Conservation (phyloP, 2,797 vertebrate species). For the Ciconia nigra region DNA sequence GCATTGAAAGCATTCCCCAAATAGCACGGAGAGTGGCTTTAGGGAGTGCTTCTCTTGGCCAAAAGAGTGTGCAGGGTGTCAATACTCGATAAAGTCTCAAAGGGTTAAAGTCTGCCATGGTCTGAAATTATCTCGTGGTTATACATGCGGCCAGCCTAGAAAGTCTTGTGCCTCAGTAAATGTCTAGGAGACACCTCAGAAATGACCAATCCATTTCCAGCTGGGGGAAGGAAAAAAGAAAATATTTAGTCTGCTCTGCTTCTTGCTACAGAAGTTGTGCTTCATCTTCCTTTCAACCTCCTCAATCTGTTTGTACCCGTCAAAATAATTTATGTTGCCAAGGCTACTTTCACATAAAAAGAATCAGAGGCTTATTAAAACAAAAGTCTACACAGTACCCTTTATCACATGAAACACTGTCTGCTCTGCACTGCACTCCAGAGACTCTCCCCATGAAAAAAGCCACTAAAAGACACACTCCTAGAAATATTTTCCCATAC, state of each 20-base stretch:
- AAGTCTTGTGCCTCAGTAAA: not conserved
- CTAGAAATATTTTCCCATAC: not conserved
- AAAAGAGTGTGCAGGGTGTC: not conserved
- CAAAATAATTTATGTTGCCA: not conserved
- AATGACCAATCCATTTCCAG: not conserved
- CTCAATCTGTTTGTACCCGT: not conserved
- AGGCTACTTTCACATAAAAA: not conserved
- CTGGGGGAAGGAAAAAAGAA: not conserved
- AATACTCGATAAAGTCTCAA: not conserved
- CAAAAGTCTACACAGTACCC: not conserved
- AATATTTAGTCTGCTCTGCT: not conserved
- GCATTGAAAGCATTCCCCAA: not conserved
- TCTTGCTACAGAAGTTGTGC: not conserved
- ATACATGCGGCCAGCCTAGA: not conserved
- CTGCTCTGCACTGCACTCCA: not conserved
- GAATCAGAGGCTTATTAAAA: not conserved
- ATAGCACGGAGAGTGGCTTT: rapidly evolving
- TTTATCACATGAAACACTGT: not conserved
- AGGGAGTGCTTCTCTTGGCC: not conserved
- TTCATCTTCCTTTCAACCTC: not conserved
- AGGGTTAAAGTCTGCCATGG: not conserved
- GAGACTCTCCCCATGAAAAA: not conserved
- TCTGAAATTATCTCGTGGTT: not conserved
- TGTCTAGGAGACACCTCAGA: not conserved
- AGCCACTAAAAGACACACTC: not conserved